phyloP scores from a whole-genome alignment of 2,113 vertebrate species.

The Phalacrocorax carbo region DNA sequence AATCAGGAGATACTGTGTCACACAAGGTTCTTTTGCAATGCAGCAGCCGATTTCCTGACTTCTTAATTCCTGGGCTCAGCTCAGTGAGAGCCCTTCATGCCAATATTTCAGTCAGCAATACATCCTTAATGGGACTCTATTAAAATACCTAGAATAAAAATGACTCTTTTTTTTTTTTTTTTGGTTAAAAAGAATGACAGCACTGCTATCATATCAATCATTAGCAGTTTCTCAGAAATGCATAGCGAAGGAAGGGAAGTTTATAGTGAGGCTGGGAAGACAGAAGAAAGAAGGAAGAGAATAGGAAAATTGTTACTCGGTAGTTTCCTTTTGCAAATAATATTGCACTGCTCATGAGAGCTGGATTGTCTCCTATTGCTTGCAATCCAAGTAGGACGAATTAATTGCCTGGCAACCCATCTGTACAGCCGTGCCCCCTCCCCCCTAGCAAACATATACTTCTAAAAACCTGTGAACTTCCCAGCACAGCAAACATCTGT shows the following conservation, averaged over 20 bases:
- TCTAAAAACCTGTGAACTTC: slow-evolving; percentile 20
- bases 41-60: slow-evolving; percentile 85
- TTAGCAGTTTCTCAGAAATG: slow-evolving; percentile 70
- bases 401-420: slow-evolving; percentile 56
- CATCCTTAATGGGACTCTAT: slow-evolving; percentile 84
- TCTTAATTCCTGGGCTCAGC: slow-evolving; percentile 85
- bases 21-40: slow-evolving; percentile 83
- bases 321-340: slow-evolving; percentile 60
- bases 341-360: slow-evolving; percentile 1
- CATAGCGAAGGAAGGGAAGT: slow-evolving; percentile 54
- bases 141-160: slow-evolving; percentile 84
- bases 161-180: slow-evolving; percentile 62
- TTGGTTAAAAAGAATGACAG: slow-evolving; percentile 80
- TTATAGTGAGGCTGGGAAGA: slow-evolving; percentile 54
- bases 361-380: slow-evolving; percentile 39
- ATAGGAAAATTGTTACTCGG: slow-evolving; percentile 62
- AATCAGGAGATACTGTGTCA: slow-evolving; percentile 92
- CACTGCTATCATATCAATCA: slow-evolving; percentile 81
- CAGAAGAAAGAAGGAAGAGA: slow-evolving; percentile 54
- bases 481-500: not conserved
- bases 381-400: slow-evolving; percentile 56
- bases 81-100: slow-evolving; percentile 85
- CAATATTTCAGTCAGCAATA: slow-evolving; percentile 85
- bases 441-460: slow-evolving; percentile 27
- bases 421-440: slow-evolving; percentile 30